Percentiles rank a stretch among this genome's conserved stretches.
Evolutionary conservation across 1,140 invertebrate genomes (phyloP).

Genomic region (Leptinotarsa lineolata): DNA sequence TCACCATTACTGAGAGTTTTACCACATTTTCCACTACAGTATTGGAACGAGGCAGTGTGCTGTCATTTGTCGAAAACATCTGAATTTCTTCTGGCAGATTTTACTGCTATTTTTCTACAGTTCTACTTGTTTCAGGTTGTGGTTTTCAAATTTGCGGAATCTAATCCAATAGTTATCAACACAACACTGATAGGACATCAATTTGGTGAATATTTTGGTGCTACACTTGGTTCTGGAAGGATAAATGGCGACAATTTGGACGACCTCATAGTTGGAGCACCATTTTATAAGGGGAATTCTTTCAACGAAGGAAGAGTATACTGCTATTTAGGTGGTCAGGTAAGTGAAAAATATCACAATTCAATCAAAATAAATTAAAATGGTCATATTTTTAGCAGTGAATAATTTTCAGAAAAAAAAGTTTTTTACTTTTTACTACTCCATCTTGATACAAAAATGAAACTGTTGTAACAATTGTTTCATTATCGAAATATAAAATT

Average conservation of each 20-base stretch:
- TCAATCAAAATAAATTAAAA: not conserved
- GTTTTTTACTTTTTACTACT: not conserved
- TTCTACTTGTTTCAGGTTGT: constrained; percentile 44
- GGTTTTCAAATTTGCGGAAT: constrained; percentile 49
- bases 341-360: constrained; percentile 40
- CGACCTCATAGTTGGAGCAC: constrained; percentile 72
- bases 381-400: too few species aligned
- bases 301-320: constrained; percentile 67
- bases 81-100: too few species aligned
- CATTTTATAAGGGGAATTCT: constrained; percentile 57
- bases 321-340: constrained; percentile 58
- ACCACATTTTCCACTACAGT: too few species aligned
- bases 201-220: constrained; percentile 70
- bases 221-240: constrained; percentile 63
- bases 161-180: constrained; percentile 41
- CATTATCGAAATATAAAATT: too few species aligned
- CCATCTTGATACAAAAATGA: too few species aligned
- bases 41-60: too few species aligned
- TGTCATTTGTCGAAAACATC: too few species aligned
- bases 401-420: not conserved
- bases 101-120: not conserved
- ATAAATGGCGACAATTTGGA: constrained; percentile 66
- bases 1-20: too few species aligned
- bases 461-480: too few species aligned
- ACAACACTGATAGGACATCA: constrained; percentile 56